These are phyloP conservation scores for Archaeoteleia sp. DNA, from an alignment of 2,888 invertebrate species.

Conservation along the genomic window DNA sequence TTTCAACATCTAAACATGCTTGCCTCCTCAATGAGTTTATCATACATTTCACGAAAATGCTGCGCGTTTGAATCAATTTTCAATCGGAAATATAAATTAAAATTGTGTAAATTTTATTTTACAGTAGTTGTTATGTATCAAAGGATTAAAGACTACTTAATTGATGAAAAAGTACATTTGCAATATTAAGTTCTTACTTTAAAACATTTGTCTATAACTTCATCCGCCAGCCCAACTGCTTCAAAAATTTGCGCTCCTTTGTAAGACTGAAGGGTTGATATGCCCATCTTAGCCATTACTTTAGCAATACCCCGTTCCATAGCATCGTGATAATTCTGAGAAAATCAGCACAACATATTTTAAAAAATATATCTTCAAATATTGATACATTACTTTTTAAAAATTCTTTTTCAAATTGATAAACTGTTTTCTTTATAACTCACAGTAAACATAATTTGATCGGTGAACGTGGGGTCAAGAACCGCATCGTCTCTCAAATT, in stretches of 20 bases:
- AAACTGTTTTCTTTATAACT: conserved; percentile 39
- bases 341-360: conserved; percentile 25
- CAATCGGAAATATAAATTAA: conserved; percentile 75
- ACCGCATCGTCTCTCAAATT: conserved; percentile 91
- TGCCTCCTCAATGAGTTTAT: no score
- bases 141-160: no score
- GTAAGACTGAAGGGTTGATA: conserved; percentile 98
- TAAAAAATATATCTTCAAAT: conserved; percentile 3
- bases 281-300: conserved; percentile 99
- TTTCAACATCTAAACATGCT: no score
- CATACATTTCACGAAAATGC: no score
- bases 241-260: conserved; percentile 99
- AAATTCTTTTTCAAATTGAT: no score
- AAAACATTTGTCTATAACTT: conserved; percentile 96
- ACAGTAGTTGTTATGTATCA: no score
- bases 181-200: no score
- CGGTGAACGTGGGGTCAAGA: conserved; percentile 84
- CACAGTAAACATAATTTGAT: conserved; percentile 86
- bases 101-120: conserved; percentile 68
- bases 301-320: conserved; percentile 93
- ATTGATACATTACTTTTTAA: no score
- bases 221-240: conserved; percentile 94
- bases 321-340: conserved; percentile 89
- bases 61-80: neutral
- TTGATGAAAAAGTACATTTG: no score